A percentile compares a stretch with the other conserved stretches of the same genome.
phyloP scores from a whole-genome alignment of 1,140 invertebrate species.

The Oscheius sp. region DNA sequence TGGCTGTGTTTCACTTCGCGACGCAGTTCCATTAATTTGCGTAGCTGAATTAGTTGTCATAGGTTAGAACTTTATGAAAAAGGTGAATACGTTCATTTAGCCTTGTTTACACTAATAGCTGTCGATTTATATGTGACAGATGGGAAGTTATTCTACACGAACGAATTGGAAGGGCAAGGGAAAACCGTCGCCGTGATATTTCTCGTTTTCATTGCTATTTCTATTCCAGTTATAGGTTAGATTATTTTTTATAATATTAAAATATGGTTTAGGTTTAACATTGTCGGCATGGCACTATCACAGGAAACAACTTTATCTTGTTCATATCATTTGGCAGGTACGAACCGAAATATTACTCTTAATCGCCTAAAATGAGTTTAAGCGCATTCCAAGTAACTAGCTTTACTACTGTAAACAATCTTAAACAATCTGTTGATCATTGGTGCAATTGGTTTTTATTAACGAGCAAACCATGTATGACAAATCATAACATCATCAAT shows the following conservation, averaged over 20 bases:
- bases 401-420: too few relatives aligned
- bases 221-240: slow-evolving; percentile 10
- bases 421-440: background rate
- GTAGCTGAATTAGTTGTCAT: slow-evolving; percentile 11
- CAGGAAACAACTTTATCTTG: slow-evolving; percentile 3
- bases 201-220: slow-evolving; percentile 3
- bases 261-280: slow-evolving; percentile 2
- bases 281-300: slow-evolving; percentile 15
- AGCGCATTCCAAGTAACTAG: background rate
- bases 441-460: background rate
- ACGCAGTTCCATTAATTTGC: slow-evolving; percentile 32
- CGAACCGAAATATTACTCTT: background rate
- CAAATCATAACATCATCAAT: too few relatives aligned
- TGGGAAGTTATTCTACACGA: slow-evolving; percentile 24
- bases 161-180: slow-evolving; percentile 24
- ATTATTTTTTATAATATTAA: background rate
- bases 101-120: slow-evolving; percentile 3
- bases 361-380: background rate
- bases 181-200: slow-evolving; percentile 2
- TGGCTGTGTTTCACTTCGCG: slow-evolving; percentile 28
- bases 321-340: slow-evolving; percentile 34
- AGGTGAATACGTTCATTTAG: background rate
- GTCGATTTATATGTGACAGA: slow-evolving; percentile 23
- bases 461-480: background rate
- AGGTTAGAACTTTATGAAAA: background rate